These are phyloP conservation scores for Leucozona laternaria DNA, from an alignment of 2,888 invertebrate genomes.

Conservation along the genomic window DNA sequence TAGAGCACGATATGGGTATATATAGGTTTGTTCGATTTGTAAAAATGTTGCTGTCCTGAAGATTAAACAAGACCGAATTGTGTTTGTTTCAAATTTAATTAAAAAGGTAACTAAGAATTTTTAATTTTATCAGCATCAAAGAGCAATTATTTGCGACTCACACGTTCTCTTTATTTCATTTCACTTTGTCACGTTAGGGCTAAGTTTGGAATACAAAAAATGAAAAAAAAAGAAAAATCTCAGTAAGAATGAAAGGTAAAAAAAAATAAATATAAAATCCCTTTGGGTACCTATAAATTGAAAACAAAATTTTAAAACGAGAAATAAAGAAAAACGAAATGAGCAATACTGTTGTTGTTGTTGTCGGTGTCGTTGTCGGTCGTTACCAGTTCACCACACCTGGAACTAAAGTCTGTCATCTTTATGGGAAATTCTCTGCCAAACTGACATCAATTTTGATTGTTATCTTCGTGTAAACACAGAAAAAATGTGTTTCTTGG, in stretches of 20 bases:
- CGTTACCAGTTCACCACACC: slow-evolving; percentile 42
- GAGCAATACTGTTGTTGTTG: slow-evolving; percentile 29
- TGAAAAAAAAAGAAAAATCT: slow-evolving; percentile 54
- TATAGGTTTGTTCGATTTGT: too few species aligned
- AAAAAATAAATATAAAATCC: neutral
- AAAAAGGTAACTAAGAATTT: neutral
- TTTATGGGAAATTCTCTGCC: slow-evolving; percentile 59
- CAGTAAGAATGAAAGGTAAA: slow-evolving; percentile 25
- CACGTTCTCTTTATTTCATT: neutral
- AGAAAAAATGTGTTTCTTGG: slow-evolving; percentile 38
- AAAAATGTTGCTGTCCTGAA: too few species aligned
- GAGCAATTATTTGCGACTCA: neutral
- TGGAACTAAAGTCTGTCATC: slow-evolving; percentile 59
- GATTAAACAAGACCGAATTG: too few species aligned
- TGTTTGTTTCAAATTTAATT: neutral
- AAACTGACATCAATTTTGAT: slow-evolving; percentile 66
- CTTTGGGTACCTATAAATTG: slow-evolving; percentile 42
- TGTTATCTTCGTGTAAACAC: slow-evolving; percentile 65
- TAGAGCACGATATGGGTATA: too few species aligned
- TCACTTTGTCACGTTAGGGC: slow-evolving; percentile 17
- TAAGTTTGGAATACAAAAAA: slow-evolving; percentile 5
- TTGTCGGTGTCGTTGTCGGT: neutral
- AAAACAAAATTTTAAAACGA: slow-evolving; percentile 36
- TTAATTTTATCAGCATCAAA: neutral
- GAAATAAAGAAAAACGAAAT: slow-evolving; percentile 41